Evolutionary conservation across 2,797 vertebrate species (phyloP).

Genomic region (Macropus fuliginosus): DNA sequence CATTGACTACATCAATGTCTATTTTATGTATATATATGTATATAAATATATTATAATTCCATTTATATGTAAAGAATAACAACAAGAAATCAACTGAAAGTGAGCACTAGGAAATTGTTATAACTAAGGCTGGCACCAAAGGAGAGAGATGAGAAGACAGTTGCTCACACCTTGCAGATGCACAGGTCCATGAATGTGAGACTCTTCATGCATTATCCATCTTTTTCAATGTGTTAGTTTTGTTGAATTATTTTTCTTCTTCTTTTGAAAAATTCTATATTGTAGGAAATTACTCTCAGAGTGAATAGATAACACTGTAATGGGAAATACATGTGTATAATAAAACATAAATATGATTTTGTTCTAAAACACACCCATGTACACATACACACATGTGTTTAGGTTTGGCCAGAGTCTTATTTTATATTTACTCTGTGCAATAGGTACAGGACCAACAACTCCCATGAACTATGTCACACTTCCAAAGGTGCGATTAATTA

Average conservation of each 20-base stretch:
- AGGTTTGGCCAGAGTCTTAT: neutral
- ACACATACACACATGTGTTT: too few relatives aligned
- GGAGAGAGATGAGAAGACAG: neutral
- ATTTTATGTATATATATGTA: too few relatives aligned
- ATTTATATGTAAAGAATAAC: neutral
- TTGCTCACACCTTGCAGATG: neutral
- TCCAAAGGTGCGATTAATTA: neutral
- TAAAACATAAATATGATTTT: neutral
- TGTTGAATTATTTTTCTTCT: neutral
- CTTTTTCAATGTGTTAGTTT: neutral
- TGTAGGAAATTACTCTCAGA: neutral
- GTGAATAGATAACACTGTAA: neutral
- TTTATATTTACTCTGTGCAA: neutral
- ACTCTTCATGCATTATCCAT: neutral
- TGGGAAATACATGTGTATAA: neutral
- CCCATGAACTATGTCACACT: neutral
- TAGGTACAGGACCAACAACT: neutral
- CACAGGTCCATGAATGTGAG: neutral
- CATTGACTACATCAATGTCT: neutral
- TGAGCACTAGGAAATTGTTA: neutral
- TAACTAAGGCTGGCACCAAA: neutral
- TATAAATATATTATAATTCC: too few relatives aligned
- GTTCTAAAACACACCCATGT: neutral
- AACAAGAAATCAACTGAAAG: neutral
- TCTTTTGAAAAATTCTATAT: neutral